A percentile compares a stretch with the other conserved stretches of the same genome.
These are phyloP conservation scores for Sparidentex hasta DNA, from an alignment of 2,797 vertebrate genomes.

Conservation along the genomic window DNA sequence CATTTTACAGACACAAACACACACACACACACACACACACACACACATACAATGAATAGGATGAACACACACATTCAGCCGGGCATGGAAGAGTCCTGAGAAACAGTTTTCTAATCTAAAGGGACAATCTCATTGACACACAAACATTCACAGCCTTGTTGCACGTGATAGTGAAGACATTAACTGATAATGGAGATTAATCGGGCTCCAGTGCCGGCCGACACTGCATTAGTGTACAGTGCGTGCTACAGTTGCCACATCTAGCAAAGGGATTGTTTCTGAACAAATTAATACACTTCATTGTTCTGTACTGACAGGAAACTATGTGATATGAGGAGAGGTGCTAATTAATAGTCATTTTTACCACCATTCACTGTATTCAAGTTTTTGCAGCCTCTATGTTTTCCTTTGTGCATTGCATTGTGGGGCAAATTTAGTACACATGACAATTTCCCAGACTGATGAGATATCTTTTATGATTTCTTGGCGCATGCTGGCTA, in stretches of 20 bases:
- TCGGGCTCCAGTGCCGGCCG: not conserved
- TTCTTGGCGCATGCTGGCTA: too few species aligned
- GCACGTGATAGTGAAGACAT: not conserved
- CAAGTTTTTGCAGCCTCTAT: not conserved
- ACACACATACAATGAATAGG: slow-evolving; percentile 33
- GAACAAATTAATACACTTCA: not conserved
- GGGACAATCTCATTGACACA: slow-evolving; percentile 37
- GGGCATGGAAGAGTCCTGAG: slow-evolving; percentile 2
- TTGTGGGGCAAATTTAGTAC: not conserved
- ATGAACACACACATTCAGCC: slow-evolving; percentile 22
- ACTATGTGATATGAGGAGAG: not conserved
- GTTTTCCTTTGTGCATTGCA: not conserved
- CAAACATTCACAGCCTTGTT: not conserved
- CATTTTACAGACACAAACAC: slow-evolving; percentile 57
- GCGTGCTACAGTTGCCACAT: not conserved
- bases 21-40: slow-evolving; percentile 46
- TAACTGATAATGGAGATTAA: not conserved
- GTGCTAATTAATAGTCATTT: not conserved
- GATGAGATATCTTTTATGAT: too few species aligned
- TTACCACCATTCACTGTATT: not conserved
- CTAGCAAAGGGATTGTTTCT: not conserved
- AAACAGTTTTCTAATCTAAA: slow-evolving; percentile 13
- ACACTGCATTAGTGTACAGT: not conserved
- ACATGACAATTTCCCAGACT: not conserved
- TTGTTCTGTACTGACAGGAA: not conserved